A percentile compares a stretch with the other conserved stretches of the same genome.
Conservation (phyloP, 2,888 invertebrate genomes). For the Automeris io region DNA sequence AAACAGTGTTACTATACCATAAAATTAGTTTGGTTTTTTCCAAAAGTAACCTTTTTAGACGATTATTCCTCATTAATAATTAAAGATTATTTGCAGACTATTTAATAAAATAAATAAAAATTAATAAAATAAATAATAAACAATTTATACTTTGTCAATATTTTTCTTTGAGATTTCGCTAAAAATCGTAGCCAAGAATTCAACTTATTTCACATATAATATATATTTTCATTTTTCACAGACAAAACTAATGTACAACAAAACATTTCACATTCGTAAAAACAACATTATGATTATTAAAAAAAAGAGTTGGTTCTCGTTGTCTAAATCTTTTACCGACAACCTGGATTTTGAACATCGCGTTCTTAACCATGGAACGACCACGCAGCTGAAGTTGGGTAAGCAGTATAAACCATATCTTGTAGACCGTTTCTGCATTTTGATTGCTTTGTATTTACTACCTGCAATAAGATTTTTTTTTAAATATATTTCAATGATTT, state of each 20-base stretch:
- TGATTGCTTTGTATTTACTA: slow-evolving; percentile 15
- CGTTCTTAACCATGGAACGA: slow-evolving; percentile 48
- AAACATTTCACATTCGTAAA: no score
- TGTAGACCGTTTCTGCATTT: slow-evolving; percentile 59
- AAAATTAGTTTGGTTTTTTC: no score
- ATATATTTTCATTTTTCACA: not conserved
- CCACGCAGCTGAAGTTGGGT: slow-evolving; percentile 52
- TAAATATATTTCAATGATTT: no score
- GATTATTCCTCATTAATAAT: no score
- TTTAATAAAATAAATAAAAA: slow-evolving; percentile 3
- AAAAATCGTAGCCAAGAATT: no score
- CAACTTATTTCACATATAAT: no score
- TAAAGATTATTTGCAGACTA: no score
- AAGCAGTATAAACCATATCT: slow-evolving; percentile 51
- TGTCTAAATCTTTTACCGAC: slow-evolving; percentile 20
- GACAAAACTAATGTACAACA: no score
- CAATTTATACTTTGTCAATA: not conserved
- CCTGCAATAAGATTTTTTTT: slow-evolving; percentile 25
- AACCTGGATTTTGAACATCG: slow-evolving; percentile 15
- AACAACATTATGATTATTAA: no score
- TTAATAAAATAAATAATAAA: not conserved
- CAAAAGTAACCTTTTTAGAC: no score
- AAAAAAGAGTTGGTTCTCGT: slow-evolving; percentile 7
- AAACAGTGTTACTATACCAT: not conserved
- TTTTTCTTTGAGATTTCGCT: not conserved